Evolutionary conservation across 2,113 vertebrate genomes (phyloP).

Genomic region (Sinocyclocheilus anophthalmus): DNA sequence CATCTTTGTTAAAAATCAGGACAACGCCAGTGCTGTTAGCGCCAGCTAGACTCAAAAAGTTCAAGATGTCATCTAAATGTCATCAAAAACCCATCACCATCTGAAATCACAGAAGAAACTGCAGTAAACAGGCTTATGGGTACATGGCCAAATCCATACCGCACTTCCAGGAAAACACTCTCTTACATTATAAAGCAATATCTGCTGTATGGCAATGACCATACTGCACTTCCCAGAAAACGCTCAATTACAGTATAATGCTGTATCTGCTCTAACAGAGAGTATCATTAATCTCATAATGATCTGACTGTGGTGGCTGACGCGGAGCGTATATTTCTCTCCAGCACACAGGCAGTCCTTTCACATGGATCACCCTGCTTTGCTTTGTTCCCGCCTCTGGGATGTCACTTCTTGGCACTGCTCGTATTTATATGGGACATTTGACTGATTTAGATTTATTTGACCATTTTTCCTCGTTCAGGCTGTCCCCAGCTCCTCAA

Average conservation of each 20-base stretch:
- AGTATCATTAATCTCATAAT: slow-evolving; percentile 42
- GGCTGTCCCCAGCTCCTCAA: not conserved
- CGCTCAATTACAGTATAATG: slow-evolving; percentile 18
- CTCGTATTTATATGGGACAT: slow-evolving; percentile 46
- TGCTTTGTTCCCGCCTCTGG: slow-evolving; percentile 33
- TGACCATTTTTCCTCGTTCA: slow-evolving; percentile 20
- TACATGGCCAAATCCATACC: not conserved
- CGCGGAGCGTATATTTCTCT: slow-evolving; percentile 1
- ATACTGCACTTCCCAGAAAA: slow-evolving; percentile 35
- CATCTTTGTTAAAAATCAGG: not conserved
- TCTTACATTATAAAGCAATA: slow-evolving; percentile 28
- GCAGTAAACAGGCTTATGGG: not conserved
- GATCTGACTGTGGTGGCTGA: slow-evolving; percentile 43
- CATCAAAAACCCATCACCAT: slow-evolving; percentile 21
- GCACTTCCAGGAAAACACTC: slow-evolving; percentile 25
- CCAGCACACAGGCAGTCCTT: slow-evolving; percentile 48
- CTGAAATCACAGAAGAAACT: not conserved
- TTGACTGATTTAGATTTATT: slow-evolving; percentile 66
- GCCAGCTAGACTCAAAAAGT: not conserved
- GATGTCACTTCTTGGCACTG: slow-evolving; percentile 50
- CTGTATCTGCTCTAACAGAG: slow-evolving; percentile 43
- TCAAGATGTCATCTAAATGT: not conserved
- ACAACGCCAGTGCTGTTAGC: not conserved
- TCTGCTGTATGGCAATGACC: slow-evolving; percentile 9
- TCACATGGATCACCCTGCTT: slow-evolving; percentile 33